Conservation (phyloP, 2,113 vertebrate genomes). For the Pterocles burchelli region DNA sequence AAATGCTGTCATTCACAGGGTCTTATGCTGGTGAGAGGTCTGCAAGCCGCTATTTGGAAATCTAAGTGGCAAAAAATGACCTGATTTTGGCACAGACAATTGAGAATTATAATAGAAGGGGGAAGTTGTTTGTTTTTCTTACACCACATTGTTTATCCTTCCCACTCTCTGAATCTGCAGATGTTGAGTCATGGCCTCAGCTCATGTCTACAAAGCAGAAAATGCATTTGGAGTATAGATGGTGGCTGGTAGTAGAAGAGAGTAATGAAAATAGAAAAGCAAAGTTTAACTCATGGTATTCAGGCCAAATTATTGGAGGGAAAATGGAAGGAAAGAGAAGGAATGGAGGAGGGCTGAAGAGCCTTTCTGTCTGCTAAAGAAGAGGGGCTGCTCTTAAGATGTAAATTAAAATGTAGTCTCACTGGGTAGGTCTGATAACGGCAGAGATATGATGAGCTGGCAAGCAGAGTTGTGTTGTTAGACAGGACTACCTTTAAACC, state of each 20-base stretch:
- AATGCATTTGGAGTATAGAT: not conserved
- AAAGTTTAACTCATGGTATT: not conserved
- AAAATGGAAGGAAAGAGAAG: not conserved
- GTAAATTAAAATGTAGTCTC: not conserved
- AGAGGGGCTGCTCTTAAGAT: not conserved
- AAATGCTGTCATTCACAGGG: not conserved
- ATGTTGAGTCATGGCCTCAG: not conserved
- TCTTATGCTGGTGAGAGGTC: not conserved
- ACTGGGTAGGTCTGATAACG: not conserved
- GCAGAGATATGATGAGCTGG: not conserved
- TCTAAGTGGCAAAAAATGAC: not conserved
- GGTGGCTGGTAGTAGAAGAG: not conserved
- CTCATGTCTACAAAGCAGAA: not conserved
- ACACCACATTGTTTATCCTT: not conserved
- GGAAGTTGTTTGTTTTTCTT: not conserved
- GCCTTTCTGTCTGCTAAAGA: not conserved
- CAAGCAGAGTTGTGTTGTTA: not conserved
- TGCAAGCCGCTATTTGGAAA: not conserved
- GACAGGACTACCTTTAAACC: not conserved
- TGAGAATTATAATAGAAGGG: not conserved
- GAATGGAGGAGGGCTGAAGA: not conserved
- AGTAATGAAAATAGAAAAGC: not conserved
- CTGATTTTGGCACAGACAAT: not conserved
- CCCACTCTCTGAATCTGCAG: not conserved
- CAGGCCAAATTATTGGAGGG: not conserved